Evolutionary conservation across 1,140 invertebrate species (phyloP).

Genomic region (Chrysomallon squamiferum): DNA sequence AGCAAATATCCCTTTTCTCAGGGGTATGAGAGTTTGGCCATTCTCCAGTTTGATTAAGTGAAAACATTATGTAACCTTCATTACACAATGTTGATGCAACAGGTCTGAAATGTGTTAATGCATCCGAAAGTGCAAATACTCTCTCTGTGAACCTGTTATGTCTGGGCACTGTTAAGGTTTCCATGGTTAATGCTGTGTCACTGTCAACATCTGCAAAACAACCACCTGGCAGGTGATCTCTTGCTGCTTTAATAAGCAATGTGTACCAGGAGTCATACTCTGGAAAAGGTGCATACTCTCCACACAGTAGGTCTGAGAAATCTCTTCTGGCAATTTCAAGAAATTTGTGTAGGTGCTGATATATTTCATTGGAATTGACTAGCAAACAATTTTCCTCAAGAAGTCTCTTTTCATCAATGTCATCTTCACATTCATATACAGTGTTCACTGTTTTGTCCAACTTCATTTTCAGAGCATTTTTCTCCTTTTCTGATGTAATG

Average conservation of each 20-base stretch:
- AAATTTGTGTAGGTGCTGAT: slow-evolving; percentile 10
- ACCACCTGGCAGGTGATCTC: background rate
- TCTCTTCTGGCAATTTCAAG: slow-evolving; percentile 13
- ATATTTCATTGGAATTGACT: slow-evolving; percentile 10
- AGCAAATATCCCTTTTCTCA: no score
- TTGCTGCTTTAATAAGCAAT: background rate
- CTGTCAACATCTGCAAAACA: background rate
- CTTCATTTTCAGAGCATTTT: background rate
- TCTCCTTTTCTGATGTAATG: no score
- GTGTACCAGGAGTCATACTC: background rate
- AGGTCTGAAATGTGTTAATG: background rate
- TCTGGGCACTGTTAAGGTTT: background rate
- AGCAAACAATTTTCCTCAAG: slow-evolving; percentile 16
- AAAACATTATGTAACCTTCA: background rate
- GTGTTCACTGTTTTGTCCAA: slow-evolving; percentile 8
- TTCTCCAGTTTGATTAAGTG: no score
- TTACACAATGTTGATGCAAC: no score
- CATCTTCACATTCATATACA: slow-evolving; percentile 15
- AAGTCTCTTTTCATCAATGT: slow-evolving; percentile 10
- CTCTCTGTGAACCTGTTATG: slow-evolving; percentile 3
- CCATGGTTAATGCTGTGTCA: background rate
- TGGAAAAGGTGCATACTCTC: slow-evolving; percentile 13
- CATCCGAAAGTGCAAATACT: background rate
- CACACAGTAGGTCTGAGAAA: no score
- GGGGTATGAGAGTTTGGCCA: no score